phyloP scores from a whole-genome alignment of 2,888 invertebrate species.

The Bellardia pandia region DNA sequence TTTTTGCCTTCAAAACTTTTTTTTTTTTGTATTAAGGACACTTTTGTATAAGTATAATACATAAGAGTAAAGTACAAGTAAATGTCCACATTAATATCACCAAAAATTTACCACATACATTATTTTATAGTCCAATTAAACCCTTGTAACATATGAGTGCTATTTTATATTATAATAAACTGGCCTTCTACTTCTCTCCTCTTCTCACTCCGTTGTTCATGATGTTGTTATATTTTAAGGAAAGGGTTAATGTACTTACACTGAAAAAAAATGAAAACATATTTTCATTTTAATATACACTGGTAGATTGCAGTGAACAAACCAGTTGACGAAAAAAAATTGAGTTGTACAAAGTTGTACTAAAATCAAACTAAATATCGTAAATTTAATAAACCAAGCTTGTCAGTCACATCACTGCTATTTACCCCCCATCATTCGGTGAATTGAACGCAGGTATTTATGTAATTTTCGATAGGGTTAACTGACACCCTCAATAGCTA shows the following conservation, averaged over 20 bases:
- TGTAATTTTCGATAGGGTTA: too few relatives aligned
- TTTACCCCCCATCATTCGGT: too few relatives aligned
- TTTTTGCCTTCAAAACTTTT: not conserved
- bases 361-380: too few relatives aligned
- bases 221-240: not conserved
- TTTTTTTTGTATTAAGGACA: slow-evolving; percentile 2
- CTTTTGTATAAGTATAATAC: slow-evolving; percentile 3
- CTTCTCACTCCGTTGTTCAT: not conserved
- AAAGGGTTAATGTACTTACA: slow-evolving; percentile 46
- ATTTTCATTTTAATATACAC: too few relatives aligned
- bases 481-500: too few relatives aligned
- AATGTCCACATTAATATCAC: slow-evolving; percentile 57
- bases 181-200: slow-evolving; percentile 40
- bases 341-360: too few relatives aligned
- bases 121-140: slow-evolving; percentile 72
- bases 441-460: too few relatives aligned
- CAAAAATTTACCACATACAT: slow-evolving; percentile 70
- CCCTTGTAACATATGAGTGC: slow-evolving; percentile 73
- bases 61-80: not conserved
- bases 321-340: too few relatives aligned
- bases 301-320: too few relatives aligned
- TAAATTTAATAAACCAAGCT: too few relatives aligned
- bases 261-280: slow-evolving; percentile 17
- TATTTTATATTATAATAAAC: slow-evolving; percentile 69
- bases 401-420: too few relatives aligned